Conservation (phyloP, 2,797 vertebrate genomes). For the Lacerta bilineata region DNA sequence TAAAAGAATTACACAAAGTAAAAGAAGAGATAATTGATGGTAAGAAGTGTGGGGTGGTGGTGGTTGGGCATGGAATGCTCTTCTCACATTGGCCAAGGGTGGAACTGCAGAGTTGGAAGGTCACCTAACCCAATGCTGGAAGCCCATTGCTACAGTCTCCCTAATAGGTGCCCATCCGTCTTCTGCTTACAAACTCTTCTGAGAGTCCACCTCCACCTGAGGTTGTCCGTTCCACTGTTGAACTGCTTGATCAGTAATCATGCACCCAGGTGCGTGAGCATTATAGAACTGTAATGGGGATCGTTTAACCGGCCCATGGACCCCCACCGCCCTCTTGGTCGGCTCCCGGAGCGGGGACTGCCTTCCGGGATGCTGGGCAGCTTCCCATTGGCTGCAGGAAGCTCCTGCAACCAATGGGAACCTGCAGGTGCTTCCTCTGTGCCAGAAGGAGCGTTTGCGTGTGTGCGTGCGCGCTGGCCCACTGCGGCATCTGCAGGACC, state of each 20-base stretch:
- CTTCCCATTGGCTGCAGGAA: no score
- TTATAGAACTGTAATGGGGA: not conserved
- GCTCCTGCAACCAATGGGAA: no score
- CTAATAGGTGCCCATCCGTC: not conserved
- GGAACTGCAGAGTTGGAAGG: not conserved
- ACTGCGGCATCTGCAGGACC: no score
- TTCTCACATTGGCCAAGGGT: conserved; percentile 45
- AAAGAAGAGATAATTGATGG: conserved; percentile 99
- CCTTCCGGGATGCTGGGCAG: no score
- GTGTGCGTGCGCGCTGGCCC: no score
- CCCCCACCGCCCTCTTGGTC: no score
- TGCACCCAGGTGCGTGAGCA: not conserved
- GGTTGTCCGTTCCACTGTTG: not conserved
- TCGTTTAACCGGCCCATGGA: no score
- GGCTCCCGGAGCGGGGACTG: no score
- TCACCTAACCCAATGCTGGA: not conserved
- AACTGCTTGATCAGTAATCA: not conserved
- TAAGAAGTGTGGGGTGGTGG: conserved; percentile 79
- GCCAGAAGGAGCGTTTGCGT: no score
- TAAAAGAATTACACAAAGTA: conserved; percentile 97
- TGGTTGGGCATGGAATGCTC: conserved; percentile 53
- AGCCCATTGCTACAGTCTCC: not conserved
- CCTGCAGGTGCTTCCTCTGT: no score
- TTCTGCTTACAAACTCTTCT: not conserved
- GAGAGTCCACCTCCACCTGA: not conserved